Base-by-base conservation (phyloP, 2,888 invertebrate species). In the Protodeltote pygarga region DNA sequence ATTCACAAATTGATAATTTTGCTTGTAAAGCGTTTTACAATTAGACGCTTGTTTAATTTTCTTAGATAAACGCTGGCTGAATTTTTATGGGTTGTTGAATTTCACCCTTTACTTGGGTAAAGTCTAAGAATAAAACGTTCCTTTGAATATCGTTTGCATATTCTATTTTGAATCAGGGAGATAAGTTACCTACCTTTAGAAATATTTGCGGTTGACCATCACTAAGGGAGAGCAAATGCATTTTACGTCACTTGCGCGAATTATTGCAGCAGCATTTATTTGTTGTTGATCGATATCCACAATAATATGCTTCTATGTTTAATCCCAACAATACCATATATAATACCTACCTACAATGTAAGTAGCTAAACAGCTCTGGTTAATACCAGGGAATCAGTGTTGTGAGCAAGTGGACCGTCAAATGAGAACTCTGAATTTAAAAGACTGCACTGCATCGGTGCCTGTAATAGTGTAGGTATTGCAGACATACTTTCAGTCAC, bases 21-120 rank as follows among this genome's bases (percentile, higher is more conserved):
- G 40, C 40, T 48, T 37, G 49, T 31, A 44, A 69, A 65, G 53
- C 68, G 65, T 63, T 74, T 71, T 63, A 65, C 65, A 74, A 73
- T 71, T 63, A 66, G 52, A 40, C 46, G 35, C 37, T 46, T 39
- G 52, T 59, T 58, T 49, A 61, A 65, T 57, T 52, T 52, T 25
- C 31, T 37, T 50, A 65, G 60, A 65, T 53, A 49, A 49, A 27
- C 55, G 40, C 50, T 34, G 44, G 32, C 52, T 51, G 74, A 71
- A 72, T 78, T 75, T 80, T 78, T 71, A 76, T 71, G 62, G 71
- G 61, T 70, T 71, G 70, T 71, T 76, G 65, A 68, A 38, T 70
- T 63, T 32, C 47, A 62, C 70, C 69, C 60, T 62, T 65, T 38
- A 29, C 41, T 50, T 57, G 48, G n/a, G n/a, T 55, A 50, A 52